phyloP scores from a whole-genome alignment of 92 coral and sea anemone genomes.

The Parazoanthus atlanticus region DNA sequence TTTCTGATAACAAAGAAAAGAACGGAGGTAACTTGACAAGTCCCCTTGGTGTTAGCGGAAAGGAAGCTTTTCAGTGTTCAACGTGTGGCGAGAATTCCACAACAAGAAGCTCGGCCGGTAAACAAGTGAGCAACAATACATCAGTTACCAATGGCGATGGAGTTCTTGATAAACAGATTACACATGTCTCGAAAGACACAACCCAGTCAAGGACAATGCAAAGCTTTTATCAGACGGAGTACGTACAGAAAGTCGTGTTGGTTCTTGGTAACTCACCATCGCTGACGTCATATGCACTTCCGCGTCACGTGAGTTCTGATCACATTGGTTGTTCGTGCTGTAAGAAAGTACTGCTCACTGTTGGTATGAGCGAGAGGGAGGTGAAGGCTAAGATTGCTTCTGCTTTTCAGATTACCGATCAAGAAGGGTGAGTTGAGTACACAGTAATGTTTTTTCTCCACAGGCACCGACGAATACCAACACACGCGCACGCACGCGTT shows the following conservation, averaged over 20 bases:
- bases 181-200: not conserved
- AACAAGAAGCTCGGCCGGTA: not conserved
- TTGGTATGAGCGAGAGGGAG: slow-evolving; percentile 25
- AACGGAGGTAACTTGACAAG: not conserved
- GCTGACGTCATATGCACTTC: not conserved
- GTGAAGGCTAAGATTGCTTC: slow-evolving; percentile 20
- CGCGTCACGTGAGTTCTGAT: slow-evolving; percentile 16
- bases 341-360: slow-evolving; percentile 12
- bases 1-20: not conserved
- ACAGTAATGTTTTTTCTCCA: not conserved
- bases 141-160: not conserved
- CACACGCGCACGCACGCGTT: not conserved
- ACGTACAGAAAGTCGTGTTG: slow-evolving; percentile 23
- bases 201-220: not conserved
- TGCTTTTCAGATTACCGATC: not conserved
- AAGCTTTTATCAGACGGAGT: not conserved
- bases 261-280: not conserved
- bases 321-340: slow-evolving; percentile 14
- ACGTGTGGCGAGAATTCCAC: not conserved
- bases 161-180: not conserved
- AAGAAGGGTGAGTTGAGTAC: slow-evolving; percentile 14
- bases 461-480: not conserved
- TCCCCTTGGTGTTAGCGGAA: not conserved
- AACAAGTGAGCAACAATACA: not conserved
- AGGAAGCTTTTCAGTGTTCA: not conserved